A percentile compares a stretch with the other conserved stretches of the same genome.
These are phyloP conservation scores for Lasiommata megera DNA, from an alignment of 2,888 invertebrate genomes.

Conservation along the genomic window DNA sequence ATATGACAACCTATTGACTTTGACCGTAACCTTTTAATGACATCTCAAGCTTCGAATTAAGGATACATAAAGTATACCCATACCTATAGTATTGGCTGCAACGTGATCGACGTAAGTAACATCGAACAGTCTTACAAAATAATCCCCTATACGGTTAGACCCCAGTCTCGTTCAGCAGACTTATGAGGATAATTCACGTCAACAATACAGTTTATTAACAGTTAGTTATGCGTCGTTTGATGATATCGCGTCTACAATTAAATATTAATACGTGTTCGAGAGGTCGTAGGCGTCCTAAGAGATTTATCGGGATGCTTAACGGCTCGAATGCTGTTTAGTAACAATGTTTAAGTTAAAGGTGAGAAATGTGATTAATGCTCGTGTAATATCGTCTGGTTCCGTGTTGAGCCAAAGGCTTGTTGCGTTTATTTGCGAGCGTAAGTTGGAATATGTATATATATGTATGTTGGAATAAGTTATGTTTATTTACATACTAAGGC, in stretches of 20 bases:
- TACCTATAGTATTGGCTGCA: no score
- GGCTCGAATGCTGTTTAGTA: constrained; percentile 45
- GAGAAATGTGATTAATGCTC: constrained; percentile 46
- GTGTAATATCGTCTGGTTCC: constrained; percentile 19
- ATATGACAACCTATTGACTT: no score
- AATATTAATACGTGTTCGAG: constrained; percentile 74
- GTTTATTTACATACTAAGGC: neutral
- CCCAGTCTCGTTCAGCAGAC: constrained; percentile 54
- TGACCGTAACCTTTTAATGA: no score
- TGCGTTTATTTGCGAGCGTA: constrained; percentile 8
- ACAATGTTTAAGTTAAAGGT: constrained; percentile 53
- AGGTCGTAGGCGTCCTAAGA: constrained; percentile 56
- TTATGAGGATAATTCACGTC: constrained; percentile 77
- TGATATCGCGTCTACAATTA: constrained; percentile 78
- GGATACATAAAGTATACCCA: no score
- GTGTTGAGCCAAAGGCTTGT: constrained; percentile 7
- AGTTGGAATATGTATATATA: constrained; percentile 1
- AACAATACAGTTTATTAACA: constrained; percentile 78
- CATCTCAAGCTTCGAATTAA: no score
- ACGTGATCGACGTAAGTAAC: constrained; percentile 1
- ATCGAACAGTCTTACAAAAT: constrained; percentile 41
- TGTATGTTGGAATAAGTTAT: neutral
- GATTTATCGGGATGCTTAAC: constrained; percentile 57
- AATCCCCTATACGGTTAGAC: constrained; percentile 36
- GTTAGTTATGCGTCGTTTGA: constrained; percentile 71